Base-by-base conservation (phyloP, 1,140 invertebrate species). In the Drosophila parvula region DNA sequence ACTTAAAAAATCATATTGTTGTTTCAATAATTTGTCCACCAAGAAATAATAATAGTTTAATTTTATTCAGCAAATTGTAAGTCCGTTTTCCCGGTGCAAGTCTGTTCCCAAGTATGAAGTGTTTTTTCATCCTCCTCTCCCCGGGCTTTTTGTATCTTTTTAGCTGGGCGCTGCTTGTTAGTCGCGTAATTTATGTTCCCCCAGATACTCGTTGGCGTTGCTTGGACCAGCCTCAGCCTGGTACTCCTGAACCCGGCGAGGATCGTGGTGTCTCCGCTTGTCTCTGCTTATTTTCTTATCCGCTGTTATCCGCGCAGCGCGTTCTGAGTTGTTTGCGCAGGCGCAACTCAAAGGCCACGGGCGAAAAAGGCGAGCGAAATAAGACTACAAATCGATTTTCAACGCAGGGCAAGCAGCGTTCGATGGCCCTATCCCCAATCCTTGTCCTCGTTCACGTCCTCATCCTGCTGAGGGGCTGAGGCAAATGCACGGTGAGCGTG, bases 171-270 rank as follows among this genome's bases (percentile, higher is more conserved):
- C 82, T 86, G 85, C 90, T 91, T 91, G 90, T 91, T 91, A 91
- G 86, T 83, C 83, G 86, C 82, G 86, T 91, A 91, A 91, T 91
- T 91, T 91, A 91, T 91, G 90, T 90, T 90, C 71, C 81, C 84
- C 59, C 83, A 86, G 90, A 91, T 91, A 86, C 80, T 91, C 86
- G 83, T 91, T 91, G 90, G 83, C 90, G 78, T 91, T 86, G 78
- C 63, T 64, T 51, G 81, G 69, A 71, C 77, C 80, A 53, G 69
- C 75, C 79, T 62, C 58, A 50, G 67, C 75, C 80, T 56, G 57
- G 45, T 44, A 56, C 53, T 51, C 58, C 43, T 47, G 27, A 28
- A 14, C 41, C 47, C 34, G 4, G 51, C 51, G 8, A 55, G 51
- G 34, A 38, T 56, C 73, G 32, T 60, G 62, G 59, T 70, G 76